Evolutionary conservation across 2,888 invertebrate genomes (phyloP).

Genomic region (Drosophila rubida): DNA sequence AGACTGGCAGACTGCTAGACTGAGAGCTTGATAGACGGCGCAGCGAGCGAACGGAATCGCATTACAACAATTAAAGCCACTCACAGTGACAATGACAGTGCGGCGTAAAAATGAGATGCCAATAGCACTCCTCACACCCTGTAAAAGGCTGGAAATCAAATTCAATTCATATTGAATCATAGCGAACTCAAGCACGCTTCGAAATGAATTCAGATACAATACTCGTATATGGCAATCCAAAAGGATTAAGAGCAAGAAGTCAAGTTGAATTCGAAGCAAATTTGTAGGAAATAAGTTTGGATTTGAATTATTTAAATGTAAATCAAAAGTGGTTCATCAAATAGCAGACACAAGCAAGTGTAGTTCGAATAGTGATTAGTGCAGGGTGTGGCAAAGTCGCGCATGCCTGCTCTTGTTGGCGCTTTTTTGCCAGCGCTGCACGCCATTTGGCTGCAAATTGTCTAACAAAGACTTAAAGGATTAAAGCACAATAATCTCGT

Average conservation of each 20-base stretch:
- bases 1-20: neutral
- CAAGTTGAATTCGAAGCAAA: too few relatives aligned
- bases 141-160: neutral
- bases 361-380: too few relatives aligned
- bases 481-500: slow-evolving; percentile 74
- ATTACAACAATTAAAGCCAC: slow-evolving; percentile 64
- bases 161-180: too few relatives aligned
- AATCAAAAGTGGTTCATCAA: too few relatives aligned
- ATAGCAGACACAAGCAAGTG: too few relatives aligned
- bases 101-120: neutral
- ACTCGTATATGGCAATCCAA: too few relatives aligned
- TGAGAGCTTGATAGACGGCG: slow-evolving; percentile 5
- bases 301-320: too few relatives aligned
- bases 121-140: slow-evolving; percentile 13
- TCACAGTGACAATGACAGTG: slow-evolving; percentile 3
- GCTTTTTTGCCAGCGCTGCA: slow-evolving; percentile 13
- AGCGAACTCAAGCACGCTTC: too few relatives aligned
- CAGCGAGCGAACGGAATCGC: slow-evolving; percentile 49
- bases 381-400: slow-evolving; percentile 10
- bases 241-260: too few relatives aligned
- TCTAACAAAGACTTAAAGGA: slow-evolving; percentile 78
- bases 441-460: slow-evolving; percentile 65
- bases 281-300: too few relatives aligned
- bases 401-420: neutral
- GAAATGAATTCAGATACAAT: too few relatives aligned